A percentile compares a stretch with the other conserved stretches of the same genome.
Evolutionary conservation across 2,113 vertebrate genomes (phyloP).

Genomic region (Psophia crepitans): DNA sequence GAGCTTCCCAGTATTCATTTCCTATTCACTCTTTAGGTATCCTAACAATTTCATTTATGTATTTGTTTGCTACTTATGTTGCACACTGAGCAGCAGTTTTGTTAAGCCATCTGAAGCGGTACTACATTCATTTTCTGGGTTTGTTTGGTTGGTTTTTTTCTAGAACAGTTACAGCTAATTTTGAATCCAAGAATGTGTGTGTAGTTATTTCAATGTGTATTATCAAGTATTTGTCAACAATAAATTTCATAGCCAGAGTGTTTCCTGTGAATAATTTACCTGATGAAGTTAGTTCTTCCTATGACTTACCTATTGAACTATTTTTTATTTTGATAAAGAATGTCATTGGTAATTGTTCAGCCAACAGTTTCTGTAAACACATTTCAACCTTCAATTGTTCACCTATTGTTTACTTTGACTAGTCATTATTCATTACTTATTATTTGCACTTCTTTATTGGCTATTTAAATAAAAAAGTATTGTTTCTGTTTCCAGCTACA

Average conservation of each 20-base stretch:
- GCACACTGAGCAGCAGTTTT: not conserved
- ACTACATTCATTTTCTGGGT: not conserved
- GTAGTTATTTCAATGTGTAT: not conserved
- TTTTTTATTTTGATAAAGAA: slow-evolving; percentile 8
- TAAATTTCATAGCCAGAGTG: not conserved
- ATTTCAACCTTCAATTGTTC: not conserved
- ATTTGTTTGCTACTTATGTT: not conserved
- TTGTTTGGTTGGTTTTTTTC: not conserved
- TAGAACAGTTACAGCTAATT: not conserved
- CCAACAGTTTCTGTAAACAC: not conserved
- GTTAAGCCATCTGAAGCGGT: not conserved
- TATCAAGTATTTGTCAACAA: not conserved
- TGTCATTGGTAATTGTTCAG: not conserved
- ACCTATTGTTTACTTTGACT: not conserved
- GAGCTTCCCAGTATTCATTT: not conserved
- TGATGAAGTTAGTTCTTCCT: not conserved
- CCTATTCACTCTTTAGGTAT: not conserved
- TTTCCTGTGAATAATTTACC: not conserved
- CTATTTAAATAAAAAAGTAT: not conserved
- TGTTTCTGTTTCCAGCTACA: not conserved
- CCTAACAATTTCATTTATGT: not conserved
- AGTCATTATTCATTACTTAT: not conserved
- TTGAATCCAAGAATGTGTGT: not conserved
- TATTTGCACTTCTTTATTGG: not conserved
- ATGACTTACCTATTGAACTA: not conserved